Evolutionary conservation across 1,140 invertebrate genomes (phyloP).

Genomic region (Vanessa atalanta): DNA sequence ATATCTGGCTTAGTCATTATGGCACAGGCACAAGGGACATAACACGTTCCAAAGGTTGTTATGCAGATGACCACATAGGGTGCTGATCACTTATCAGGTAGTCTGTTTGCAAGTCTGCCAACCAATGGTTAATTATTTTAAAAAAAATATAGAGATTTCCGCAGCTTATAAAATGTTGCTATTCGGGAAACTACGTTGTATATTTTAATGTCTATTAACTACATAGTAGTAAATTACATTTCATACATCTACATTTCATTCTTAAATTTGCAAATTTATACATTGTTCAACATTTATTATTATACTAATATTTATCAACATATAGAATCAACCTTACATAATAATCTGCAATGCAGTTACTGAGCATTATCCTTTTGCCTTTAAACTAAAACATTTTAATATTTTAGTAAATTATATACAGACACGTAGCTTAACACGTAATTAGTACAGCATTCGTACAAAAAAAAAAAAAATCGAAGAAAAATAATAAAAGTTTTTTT

Average conservation of each 20-base stretch:
- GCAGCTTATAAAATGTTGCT: neutral
- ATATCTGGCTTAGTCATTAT: too few relatives aligned
- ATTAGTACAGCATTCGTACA: neutral
- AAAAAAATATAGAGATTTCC: too few relatives aligned
- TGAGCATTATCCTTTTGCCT: neutral
- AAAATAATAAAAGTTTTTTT: too few relatives aligned
- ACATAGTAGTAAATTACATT: too few relatives aligned
- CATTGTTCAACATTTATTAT: neutral
- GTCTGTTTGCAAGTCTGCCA: too few relatives aligned
- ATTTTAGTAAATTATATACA: neutral
- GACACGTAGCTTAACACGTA: neutral
- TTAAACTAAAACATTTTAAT: neutral
- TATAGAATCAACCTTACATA: neutral
- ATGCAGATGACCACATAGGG: too few relatives aligned
- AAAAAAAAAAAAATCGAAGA: neutral
- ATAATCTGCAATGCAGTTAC: constrained; percentile 10
- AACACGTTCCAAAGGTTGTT: too few relatives aligned
- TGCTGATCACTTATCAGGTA: too few relatives aligned
- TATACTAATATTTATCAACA: neutral
- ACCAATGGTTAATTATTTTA: neutral
- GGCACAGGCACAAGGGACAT: too few relatives aligned
- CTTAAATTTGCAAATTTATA: neutral
- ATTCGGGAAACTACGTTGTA: neutral
- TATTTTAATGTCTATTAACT: too few relatives aligned
- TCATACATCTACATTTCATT: neutral